Conservation (phyloP, 2,113 vertebrate species). For the Aythya baeri region DNA sequence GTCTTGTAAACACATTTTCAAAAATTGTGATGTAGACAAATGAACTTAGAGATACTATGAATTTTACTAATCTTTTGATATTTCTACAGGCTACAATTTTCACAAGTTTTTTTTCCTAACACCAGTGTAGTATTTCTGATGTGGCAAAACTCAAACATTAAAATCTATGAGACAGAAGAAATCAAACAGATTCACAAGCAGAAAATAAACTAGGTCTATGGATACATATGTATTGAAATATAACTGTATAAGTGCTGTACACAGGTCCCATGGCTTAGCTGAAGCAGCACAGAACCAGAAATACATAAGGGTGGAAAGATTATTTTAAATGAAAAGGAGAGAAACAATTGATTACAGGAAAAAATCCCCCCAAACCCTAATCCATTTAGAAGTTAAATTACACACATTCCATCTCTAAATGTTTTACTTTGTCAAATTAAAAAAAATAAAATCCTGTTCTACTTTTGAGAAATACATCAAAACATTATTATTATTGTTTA, state of each 20-base stretch:
- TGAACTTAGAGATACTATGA: background rate
- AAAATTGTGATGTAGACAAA: background rate
- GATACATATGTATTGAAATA: background rate
- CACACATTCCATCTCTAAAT: background rate
- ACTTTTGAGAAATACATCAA: background rate
- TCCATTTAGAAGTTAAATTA: background rate
- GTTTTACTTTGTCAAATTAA: background rate
- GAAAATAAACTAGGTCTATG: background rate
- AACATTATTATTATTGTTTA: background rate
- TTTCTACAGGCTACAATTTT: background rate
- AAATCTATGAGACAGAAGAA: background rate
- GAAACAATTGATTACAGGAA: background rate
- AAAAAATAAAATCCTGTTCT: background rate
- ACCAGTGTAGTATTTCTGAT: background rate
- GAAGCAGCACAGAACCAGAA: background rate
- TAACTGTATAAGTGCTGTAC: background rate
- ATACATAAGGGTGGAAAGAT: background rate
- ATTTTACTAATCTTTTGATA: background rate
- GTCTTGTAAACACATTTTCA: background rate
- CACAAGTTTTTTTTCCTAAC: background rate
- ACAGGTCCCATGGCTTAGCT: background rate
- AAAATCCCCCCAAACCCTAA: fast-evolving
- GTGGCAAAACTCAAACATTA: background rate
- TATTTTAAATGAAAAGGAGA: background rate
- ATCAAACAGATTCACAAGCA: background rate